A percentile compares a stretch with the other conserved stretches of the same genome.
phyloP scores from a whole-genome alignment of 2,888 invertebrate species.

The Drosophila limbata region DNA sequence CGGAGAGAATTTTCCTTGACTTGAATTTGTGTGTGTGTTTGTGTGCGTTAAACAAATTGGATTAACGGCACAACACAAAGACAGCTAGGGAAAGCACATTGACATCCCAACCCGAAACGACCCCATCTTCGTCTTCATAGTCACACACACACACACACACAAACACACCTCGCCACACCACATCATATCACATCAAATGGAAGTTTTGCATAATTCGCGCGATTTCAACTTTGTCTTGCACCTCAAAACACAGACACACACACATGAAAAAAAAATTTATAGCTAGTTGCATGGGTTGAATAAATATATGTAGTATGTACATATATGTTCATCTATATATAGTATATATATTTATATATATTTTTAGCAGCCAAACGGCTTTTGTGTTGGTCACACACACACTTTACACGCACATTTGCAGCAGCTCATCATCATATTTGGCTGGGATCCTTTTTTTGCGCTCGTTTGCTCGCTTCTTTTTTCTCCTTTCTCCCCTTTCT shows the following conservation, averaged over 20 bases:
- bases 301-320: constrained; percentile 1
- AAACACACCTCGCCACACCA: constrained; percentile 1
- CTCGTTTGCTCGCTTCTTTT: constrained; percentile 14
- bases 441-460: constrained; percentile 37
- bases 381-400: constrained; percentile 30
- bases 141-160: not conserved
- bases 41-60: constrained; percentile 61
- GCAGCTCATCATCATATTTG: constrained; percentile 33
- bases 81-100: constrained; percentile 35
- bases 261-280: constrained; percentile 3
- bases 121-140: not conserved
- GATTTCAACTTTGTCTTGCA: constrained; percentile 41
- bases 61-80: constrained; percentile 59
- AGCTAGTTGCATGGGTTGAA: constrained; percentile 8
- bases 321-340: constrained; percentile 7
- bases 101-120: constrained; percentile 22
- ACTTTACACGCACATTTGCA: constrained; percentile 50
- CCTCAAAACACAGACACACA: constrained; percentile 18
- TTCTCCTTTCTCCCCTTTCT: constrained; percentile 4
- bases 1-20: constrained; percentile 47
- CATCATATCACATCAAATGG: constrained; percentile 16
- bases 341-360: constrained; percentile 12
- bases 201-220: constrained; percentile 66
- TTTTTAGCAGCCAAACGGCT: constrained; percentile 11
- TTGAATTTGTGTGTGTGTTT: constrained; percentile 23